Evolutionary conservation across 2,113 vertebrate species (phyloP), one percentile per base, ranked within the genome.

Genomic region (Perca schrenkii): DNA sequence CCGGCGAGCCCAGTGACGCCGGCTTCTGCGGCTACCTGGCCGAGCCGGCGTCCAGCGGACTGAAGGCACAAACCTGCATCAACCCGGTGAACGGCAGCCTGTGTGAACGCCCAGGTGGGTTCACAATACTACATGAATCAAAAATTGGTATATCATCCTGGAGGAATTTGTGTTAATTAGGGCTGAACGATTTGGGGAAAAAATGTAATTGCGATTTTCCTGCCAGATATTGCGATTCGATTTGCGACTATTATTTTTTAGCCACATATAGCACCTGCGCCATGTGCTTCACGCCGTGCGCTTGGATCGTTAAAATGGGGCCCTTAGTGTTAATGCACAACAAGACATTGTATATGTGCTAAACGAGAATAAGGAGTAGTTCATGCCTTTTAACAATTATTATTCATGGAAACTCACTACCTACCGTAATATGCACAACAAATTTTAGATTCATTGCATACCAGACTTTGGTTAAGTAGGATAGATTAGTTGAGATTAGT

Each of bases 21-120:
- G 98, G 98, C 0, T 99, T 99, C 86, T 99, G 98, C 22, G 97
- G 97, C 0, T 98, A 99, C 84, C 91, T 99, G 73, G 97, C 98
- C 0, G 98, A 99, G 74, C 96, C 98, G 3, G 95, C 74, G 36
- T 83, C 79, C 21, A 94, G 93, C 25, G 97, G 98, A 0, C 77
- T 99, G 85, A 98, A 98, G 74, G 97, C 97, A 0, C 97, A 97
- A 0, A 97, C 96, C 8, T 99, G 98, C 58, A 98, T 99, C 94
- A 93, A 75, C 80, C 92, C 93, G 0, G 92, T 94, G 56, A 94
- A 99, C 0, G 98, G 98, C 80, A 97, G 96, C 3, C 89, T 99
- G 73, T 99, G 98, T 31, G 98, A 99, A 82, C 95, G 97, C 65
- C 97, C 97, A 76, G 98, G 98, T 99, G 83, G 90, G 80, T 49